A percentile compares a stretch with the other conserved stretches of the same genome.
These are phyloP conservation scores for Ispidina lecontei DNA, from an alignment of 2,797 vertebrate species.

Conservation along the genomic window DNA sequence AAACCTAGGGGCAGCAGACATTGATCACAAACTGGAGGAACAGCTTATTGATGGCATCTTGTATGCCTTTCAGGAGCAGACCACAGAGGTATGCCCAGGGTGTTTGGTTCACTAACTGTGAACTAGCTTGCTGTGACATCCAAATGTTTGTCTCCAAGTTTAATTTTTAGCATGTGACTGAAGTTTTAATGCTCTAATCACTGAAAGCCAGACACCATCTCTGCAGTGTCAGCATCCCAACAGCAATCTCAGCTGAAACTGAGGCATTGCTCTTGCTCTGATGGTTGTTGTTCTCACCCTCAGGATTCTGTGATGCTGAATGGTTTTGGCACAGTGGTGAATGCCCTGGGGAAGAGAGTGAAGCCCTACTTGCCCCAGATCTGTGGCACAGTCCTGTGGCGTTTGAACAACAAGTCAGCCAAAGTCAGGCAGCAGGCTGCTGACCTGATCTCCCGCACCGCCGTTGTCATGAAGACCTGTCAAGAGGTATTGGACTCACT, in stretches of 20 bases:
- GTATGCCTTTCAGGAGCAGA: constrained; percentile 99
- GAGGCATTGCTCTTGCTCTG: background rate
- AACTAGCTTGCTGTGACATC: background rate
- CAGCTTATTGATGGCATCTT: constrained; percentile 98
- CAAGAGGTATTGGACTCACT: constrained; percentile 88
- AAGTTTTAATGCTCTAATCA: background rate
- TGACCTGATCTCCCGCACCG: constrained; percentile 96
- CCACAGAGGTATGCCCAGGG: constrained; percentile 87
- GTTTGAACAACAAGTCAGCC: constrained; percentile 98
- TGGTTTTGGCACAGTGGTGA: constrained; percentile 98
- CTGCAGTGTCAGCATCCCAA: background rate
- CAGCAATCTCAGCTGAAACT: background rate
- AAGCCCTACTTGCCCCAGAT: constrained; percentile 99
- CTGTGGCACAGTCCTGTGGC: constrained; percentile 98
- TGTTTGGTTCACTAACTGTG: background rate
- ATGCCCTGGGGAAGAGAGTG: constrained; percentile 96
- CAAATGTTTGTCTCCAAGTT: background rate
- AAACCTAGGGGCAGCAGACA: constrained; percentile 96
- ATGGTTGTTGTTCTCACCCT: background rate
- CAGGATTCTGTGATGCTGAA: constrained; percentile 99
- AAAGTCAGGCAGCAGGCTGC: constrained; percentile 98
- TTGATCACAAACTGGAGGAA: constrained; percentile 98
- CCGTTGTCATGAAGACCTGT: constrained; percentile 99
- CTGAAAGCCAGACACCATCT: background rate
- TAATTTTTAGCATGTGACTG: background rate